phyloP scores from a whole-genome alignment of 2,888 invertebrate species.

The Agrotis exclamationis region DNA sequence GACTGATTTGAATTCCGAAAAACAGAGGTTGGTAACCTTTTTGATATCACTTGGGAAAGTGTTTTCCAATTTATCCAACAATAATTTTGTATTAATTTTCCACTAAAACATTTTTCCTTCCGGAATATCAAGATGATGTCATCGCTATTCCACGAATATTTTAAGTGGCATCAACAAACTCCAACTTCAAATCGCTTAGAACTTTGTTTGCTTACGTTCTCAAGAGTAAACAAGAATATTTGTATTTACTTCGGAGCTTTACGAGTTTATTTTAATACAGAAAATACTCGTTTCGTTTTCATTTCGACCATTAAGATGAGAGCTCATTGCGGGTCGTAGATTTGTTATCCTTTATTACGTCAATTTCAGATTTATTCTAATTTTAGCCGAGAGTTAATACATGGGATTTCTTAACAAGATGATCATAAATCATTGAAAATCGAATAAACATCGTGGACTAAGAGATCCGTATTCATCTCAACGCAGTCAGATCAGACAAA shows the following conservation, averaged over 20 bases:
- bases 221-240: conserved; percentile 39
- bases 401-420: conserved; percentile 51
- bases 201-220: conserved; percentile 40
- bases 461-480: conserved; percentile 65
- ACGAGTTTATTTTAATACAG: conserved; percentile 22
- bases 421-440: conserved; percentile 60
- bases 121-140: conserved; percentile 35
- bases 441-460: conserved; percentile 51
- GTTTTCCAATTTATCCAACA: background rate
- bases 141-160: conserved; percentile 47
- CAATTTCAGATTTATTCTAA: conserved; percentile 47
- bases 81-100: conserved; percentile 10
- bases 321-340: background rate
- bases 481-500: conserved; percentile 73
- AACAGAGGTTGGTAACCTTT: background rate
- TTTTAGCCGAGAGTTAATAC: conserved; percentile 16
- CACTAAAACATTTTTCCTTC: conserved; percentile 12
- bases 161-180: conserved; percentile 43
- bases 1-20: conserved; percentile 4
- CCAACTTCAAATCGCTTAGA: conserved; percentile 36
- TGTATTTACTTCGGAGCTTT: conserved; percentile 26
- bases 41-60: conserved; percentile 7
- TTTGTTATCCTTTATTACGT: conserved; percentile 20
- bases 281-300: conserved; percentile 21
- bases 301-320: conserved; percentile 22